phyloP scores from a whole-genome alignment of 2,888 invertebrate genomes.

The Sinohyriopsis cumingii region DNA sequence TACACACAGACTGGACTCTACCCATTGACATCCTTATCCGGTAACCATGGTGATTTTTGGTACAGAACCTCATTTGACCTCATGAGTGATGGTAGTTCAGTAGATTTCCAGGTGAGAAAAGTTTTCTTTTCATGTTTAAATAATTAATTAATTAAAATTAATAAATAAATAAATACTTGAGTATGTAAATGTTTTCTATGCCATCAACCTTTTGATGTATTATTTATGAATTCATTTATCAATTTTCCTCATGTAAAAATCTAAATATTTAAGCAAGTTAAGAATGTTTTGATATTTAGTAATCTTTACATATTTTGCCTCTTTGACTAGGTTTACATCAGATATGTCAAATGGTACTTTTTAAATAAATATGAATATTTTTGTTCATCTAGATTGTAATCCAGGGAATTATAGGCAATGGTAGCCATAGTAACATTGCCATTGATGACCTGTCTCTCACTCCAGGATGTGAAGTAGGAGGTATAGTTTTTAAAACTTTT shows the following conservation, averaged over 20 bases:
- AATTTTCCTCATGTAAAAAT: no score
- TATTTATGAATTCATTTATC: not conserved
- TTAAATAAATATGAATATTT: not conserved
- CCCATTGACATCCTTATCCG: constrained; percentile 26
- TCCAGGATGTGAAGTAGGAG: constrained; percentile 54
- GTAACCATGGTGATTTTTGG: constrained; percentile 54
- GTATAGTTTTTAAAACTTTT: constrained; percentile 14
- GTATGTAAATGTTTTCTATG: not conserved
- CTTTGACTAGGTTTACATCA: no score
- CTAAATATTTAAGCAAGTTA: no score
- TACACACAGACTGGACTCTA: constrained; percentile 33
- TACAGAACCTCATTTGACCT: constrained; percentile 16
- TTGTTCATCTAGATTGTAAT: constrained; percentile 44
- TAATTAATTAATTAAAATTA: no score
- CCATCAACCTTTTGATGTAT: not conserved
- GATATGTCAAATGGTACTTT: not conserved
- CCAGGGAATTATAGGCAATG: constrained; percentile 53
- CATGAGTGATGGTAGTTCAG: constrained; percentile 1
- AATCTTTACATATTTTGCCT: no score
- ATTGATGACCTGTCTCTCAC: constrained; percentile 63
- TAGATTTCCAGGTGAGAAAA: constrained; percentile 38
- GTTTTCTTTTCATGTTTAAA: no score
- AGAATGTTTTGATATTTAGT: no score
- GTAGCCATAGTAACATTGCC: constrained; percentile 59
- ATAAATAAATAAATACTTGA: not conserved